Base-by-base conservation (phyloP, 1,140 invertebrate genomes). In the Aphis gossypii region DNA sequence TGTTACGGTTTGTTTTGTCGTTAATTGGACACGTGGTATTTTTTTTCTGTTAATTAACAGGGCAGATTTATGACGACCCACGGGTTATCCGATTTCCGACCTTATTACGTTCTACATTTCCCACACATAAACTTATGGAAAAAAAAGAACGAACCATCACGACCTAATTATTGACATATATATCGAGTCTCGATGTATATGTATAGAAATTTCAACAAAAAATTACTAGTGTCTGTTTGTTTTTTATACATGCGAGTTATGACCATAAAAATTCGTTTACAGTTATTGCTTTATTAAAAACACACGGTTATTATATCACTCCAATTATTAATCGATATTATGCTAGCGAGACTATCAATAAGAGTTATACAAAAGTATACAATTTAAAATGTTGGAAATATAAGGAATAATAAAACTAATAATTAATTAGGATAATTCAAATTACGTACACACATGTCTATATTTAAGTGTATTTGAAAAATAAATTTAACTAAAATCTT, bases 1-100 rank as follows among this genome's bases (percentile, higher is more conserved):
- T 93, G 48, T 86, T 93, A 93, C 92, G 76, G 92, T 93, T 93
- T 86, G 92, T 83, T 93, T 84, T 51, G 92, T 93, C 92, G 92
- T 93, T 93, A 93, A 93, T 93, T 93, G 92, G 92, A 93, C 92
- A 93, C 92, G 92, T 93, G 92, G 82, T 93, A 38, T 38, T 90
- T 56, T 92, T 83, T 41, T 51, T 51, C 41, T n/a, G 56, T 93
- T 86, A 93, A 93, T 93, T 93, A 93, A 93, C 92, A 93, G 76
- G 92, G n/a, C 92, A 93, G 92, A 93, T 93, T 93, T 93, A 93
- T 93, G 92, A 93, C 92, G 46, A 84, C 92, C 92, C 76, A 54
- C 35, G 76, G 82, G 92, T 93, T 93, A 93, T 93, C 92, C 92
- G 82, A 93, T 93, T 93, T 56, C 76, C 92, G 51, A 93, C 76